Evolutionary conservation across 1,140 invertebrate species (phyloP).

Genomic region (Bradynema listronoti): DNA sequence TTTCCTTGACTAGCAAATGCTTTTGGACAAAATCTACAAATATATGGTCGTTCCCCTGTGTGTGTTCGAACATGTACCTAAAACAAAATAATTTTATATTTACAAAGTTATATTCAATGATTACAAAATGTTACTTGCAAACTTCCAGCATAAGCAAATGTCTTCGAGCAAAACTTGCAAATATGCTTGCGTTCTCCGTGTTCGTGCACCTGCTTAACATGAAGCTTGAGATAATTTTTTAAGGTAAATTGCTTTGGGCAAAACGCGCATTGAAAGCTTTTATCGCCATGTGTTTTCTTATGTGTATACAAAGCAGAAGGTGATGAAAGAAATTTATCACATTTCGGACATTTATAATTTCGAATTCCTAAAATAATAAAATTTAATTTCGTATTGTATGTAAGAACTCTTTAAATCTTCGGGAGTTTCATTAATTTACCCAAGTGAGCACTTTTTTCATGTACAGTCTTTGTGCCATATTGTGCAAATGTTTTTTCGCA

Average conservation of each 20-base stretch:
- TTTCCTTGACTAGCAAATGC: slow-evolving; percentile 67
- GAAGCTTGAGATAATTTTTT: slow-evolving; percentile 75
- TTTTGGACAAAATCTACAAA: slow-evolving; percentile 83
- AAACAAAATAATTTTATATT: slow-evolving; percentile 3
- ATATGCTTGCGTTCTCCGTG: slow-evolving; percentile 58
- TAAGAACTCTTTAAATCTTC: slow-evolving; percentile 29
- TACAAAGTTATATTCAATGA: neutral
- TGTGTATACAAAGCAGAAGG: slow-evolving; percentile 57
- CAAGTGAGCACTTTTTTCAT: slow-evolving; percentile 56
- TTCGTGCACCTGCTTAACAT: slow-evolving; percentile 64
- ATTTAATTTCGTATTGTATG: slow-evolving; percentile 20
- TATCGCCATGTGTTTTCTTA: slow-evolving; percentile 66
- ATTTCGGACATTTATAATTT: slow-evolving; percentile 52
- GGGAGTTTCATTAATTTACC: no score
- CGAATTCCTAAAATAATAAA: slow-evolving; percentile 30
- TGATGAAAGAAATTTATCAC: slow-evolving; percentile 51
- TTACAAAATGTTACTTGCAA: slow-evolving; percentile 40
- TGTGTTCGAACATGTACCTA: slow-evolving; percentile 82
- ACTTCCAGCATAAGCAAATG: slow-evolving; percentile 59
- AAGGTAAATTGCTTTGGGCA: slow-evolving; percentile 76
- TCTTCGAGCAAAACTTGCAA: slow-evolving; percentile 62
- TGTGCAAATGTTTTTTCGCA: slow-evolving; percentile 58
- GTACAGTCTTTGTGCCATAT: slow-evolving; percentile 57
- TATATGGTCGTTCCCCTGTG: slow-evolving; percentile 86
- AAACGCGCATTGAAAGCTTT: slow-evolving; percentile 72